Evolutionary conservation across 2,888 invertebrate genomes (phyloP), one percentile per base, ranked within the genome.

Genomic region (Drosophila merina): DNA sequence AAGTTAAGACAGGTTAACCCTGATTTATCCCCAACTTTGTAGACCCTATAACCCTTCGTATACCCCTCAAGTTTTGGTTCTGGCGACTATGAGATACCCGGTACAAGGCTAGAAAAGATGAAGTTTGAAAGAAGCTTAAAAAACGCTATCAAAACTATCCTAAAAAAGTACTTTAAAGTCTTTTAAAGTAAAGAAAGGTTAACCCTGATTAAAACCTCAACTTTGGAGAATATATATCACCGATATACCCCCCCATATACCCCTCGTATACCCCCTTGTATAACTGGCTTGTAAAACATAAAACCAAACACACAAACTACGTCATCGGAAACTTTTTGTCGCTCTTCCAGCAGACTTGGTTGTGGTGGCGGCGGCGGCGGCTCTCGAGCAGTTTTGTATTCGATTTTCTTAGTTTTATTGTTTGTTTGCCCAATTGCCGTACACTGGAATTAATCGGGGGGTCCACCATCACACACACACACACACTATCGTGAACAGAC

Each of bases 391-490:
- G 14, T 14, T 14, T 14, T 14, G 14, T 14, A n/a, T 36, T 36
- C 36, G 5, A 36, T 47, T 47, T 30, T 42, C 20, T 12, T 3
- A 14, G 9, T 12, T 36, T 14, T 42, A 9, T 14, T 14, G 10
- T 14, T 47, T 33, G 25, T 47, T 25, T 67, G 38, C 50, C 26
- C 66, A 57, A 71, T 57, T 77, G 64, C 49, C 74, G 45, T 49
- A 57, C 75, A 59, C 20, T 71, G 44, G 25, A 57, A 51, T 40
- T 42, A 36, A 76, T 71, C 51, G 58, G 69, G 75, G 66, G 20
- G 20, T 20, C 20, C 20, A 20, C 20, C 20, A 20, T 20, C 20
- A 20, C 20, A 2, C 20, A 14, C 14, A 14, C 14, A 14, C 14
- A 20, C 20, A 20, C 20, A 20, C 20, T 58, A 47, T 74, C 8